Evolutionary conservation across 1,140 invertebrate genomes (phyloP), one percentile per base, ranked within the genome.

Genomic region (Euschistus heros): DNA sequence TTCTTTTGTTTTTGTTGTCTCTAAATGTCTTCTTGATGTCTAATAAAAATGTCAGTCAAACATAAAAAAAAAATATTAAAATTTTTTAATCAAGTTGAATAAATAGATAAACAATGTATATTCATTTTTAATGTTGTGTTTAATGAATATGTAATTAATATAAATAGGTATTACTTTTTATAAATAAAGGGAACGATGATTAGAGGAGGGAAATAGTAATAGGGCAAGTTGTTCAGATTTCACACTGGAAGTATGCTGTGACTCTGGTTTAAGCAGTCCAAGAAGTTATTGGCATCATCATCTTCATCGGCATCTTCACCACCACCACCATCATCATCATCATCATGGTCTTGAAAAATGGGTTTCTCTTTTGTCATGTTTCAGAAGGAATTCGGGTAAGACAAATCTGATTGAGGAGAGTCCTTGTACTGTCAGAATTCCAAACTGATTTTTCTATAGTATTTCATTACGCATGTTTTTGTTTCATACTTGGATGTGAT

Each of bases 291-390:
- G 54, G 54, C 54, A 57, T 24, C 18, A 26, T 24, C 24, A 57
- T 24, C 24, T 17, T 57, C 54, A 57, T 26, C 54, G 26, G 5
- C 54, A 57, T 57, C 54, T 26, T 27, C 18, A 26, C 54, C 24
- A 57, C n/a, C 24, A 22, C 24, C 24, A 57, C 13, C 54, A 57
- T 15, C 54, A 57, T 52, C 47, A 52, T 52, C 47, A 52, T 57
- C 54, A 57, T 24, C 18, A 57, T 26, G 54, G 20, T 22, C 54
- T 57, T 24, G 54, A 57, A 26, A 57, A 24, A 57, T 57, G 54
- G 54, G 54, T 57, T 24, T 57, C 54, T 6, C 22, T 57, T 6
- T 24, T 57, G 18, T 57, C 54, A 5, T 57, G 54, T 57, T 57
- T 57, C 54, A 57, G 24, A 15, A 22, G 24, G 20, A 57, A 57